These are phyloP conservation scores for Adoxophyes honmai DNA, from an alignment of 1,140 invertebrate species.

Conservation along the genomic window DNA sequence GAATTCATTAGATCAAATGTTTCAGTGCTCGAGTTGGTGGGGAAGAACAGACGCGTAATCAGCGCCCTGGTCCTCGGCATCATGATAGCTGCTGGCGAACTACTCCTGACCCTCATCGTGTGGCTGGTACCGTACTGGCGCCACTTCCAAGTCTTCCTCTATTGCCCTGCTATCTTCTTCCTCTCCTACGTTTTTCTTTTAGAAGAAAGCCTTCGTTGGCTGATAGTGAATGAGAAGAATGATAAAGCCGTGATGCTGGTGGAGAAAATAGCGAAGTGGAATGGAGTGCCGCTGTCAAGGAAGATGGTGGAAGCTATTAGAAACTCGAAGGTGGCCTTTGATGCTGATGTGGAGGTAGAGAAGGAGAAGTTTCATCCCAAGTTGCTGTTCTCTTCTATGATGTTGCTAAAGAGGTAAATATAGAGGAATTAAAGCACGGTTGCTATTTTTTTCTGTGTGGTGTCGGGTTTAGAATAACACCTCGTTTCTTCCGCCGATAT, in stretches of 20 bases:
- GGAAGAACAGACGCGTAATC: constrained; percentile 8
- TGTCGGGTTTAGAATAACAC: no score
- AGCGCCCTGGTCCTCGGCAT: constrained; percentile 4
- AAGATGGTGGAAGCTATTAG: constrained; percentile 13
- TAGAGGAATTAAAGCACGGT: no score
- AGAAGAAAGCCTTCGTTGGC: constrained; percentile 9
- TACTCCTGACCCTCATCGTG: neutral
- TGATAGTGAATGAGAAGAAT: constrained; percentile 6
- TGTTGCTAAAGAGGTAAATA: constrained; percentile 66
- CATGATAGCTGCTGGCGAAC: constrained; percentile 1
- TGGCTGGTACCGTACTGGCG: constrained; percentile 1
- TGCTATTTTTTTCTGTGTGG: no score
- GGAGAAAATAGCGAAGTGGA: constrained; percentile 31
- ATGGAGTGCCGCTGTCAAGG: constrained; percentile 15
- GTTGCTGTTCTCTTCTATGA: constrained; percentile 73
- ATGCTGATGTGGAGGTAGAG: constrained; percentile 9
- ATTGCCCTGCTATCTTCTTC: constrained; percentile 7
- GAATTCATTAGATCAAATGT: neutral
- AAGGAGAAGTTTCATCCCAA: constrained; percentile 43
- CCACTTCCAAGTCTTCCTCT: neutral
- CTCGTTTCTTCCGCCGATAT: no score
- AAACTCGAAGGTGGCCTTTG: constrained; percentile 2
- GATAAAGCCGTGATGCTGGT: neutral
- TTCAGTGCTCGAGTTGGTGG: constrained; percentile 14
- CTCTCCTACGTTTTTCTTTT: constrained; percentile 12